Evolutionary conservation across 2,888 invertebrate genomes (phyloP), one percentile per base, ranked within the genome.

Genomic region (Amphipoea oculea): DNA sequence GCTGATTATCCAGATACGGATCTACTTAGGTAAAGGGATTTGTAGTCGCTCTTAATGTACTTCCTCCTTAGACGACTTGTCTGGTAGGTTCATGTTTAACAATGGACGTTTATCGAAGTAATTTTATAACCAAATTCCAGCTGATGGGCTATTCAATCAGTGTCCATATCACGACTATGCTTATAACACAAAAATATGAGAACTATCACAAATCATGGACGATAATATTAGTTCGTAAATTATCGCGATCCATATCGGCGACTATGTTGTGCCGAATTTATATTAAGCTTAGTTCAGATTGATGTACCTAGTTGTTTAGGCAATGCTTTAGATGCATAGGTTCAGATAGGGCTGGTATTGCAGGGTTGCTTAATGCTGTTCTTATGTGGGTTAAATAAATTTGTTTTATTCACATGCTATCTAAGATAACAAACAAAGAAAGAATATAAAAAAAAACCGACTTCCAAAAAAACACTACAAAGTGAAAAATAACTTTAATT

Each of bases 161-260:
- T 57, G 9, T 48, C 17, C n/a, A 23, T 54, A 45, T 9, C 4
- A 17, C n/a, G 20, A n/a, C 12, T 54, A 20, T n/a, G 74, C 42
- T 12, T 45, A 45, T 54, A 72, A n/a, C 9, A 66, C 23, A 68
- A 40, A 68, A 40, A 75, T 77, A 77, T 67, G 63, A 42, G 40
- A 54, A 36, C 48, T n/a, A 67, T 82, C 77, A 73, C 77, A 78
- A 81, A 86, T 86, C 69, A 86, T 71, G 17, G 1, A 11, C 36
- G 70, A 69, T 79, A 71, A 57, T 62, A 74, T 65, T 78, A 40
- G 72, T 74, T 82, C n/a, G 73, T 70, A 70, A 79, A 83, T 85
- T 81, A 85, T 74, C 20, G 36, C 17, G 9, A 60, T 17, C 12
- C 54, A 48, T 73, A 60, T 69, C 45, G 20, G 20, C 0, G 20